Base-by-base conservation (phyloP, 2,888 invertebrate species). In the Parnassius apollo region DNA sequence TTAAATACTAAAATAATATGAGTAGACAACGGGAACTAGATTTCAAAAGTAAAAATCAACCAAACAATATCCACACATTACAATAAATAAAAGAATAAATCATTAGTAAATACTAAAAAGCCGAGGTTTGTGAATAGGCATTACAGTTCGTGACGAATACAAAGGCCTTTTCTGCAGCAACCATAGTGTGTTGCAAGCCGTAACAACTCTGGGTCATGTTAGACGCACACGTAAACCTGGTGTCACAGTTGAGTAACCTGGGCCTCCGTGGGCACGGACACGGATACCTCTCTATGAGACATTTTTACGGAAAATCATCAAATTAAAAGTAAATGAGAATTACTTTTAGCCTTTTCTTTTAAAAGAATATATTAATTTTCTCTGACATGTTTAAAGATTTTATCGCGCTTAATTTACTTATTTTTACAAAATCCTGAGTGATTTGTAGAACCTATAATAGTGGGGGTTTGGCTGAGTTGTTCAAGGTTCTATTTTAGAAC, bases 141-240 rank as follows among this genome's bases (percentile, higher is more conserved):
- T 42, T 48, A 54, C 52, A 54, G 59, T 55, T 46, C 64, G 61
- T 54, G 56, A 44, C 48, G 35, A 58, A 60, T 57, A 69, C 67
- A 71, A 72, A 72, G 71, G 71, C 71, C 72, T 74, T 35, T 73
- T 75, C 65, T 67, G 68, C 66, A 67, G 68, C 68, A 70, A 22
- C 61, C 55, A 50, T 69, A 66, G 68, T 67, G 71, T 71, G 69
- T 68, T 65, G 71, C 68, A 71, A 72, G 64, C 75, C 75, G 77
- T 77, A 80, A 81, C 80, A 80, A 80, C 82, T 78, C 57, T 64
- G 74, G 77, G 88, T 87, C 83, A 87, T 83, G 83, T 80, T 82
- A 74, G 71, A 59, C 74, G 82, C 70, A 67, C 80, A 78, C 77
- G 75, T 75, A 75, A 78, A 72, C 74, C 77, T 73, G 78, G 74